Conservation (phyloP, 2,113 vertebrate species). For the Illadopsis cleaveri region DNA sequence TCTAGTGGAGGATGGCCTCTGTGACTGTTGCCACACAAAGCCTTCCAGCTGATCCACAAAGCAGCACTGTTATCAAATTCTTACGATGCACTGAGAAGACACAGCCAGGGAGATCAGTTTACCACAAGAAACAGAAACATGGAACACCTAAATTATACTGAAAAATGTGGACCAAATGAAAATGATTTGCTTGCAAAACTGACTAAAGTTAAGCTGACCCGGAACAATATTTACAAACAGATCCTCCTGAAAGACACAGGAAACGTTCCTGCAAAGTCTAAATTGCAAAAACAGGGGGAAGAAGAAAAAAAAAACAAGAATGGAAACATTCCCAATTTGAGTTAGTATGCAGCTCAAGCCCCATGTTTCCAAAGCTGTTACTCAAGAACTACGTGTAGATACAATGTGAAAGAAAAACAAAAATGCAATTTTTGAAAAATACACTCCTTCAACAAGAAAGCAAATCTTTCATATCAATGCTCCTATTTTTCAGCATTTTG, state of each 20-base stretch:
- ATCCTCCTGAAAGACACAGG: neutral
- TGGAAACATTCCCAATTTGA: neutral
- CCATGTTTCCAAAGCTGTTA: neutral
- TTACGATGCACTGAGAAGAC: neutral
- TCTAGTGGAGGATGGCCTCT: neutral
- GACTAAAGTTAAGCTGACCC: neutral
- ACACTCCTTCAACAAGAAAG: neutral
- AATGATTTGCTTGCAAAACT: neutral
- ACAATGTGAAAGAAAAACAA: neutral
- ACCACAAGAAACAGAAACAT: neutral
- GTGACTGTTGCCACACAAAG: neutral
- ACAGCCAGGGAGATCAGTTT: neutral
- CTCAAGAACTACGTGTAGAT: neutral
- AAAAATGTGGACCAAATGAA: fast-evolving
- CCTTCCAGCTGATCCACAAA: neutral
- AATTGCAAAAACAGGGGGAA: neutral
- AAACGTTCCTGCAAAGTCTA: neutral
- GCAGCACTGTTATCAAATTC: neutral
- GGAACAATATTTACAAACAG: neutral
- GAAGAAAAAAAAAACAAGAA: neutral
- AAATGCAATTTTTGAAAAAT: neutral
- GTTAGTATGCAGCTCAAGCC: neutral
- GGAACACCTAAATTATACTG: neutral
- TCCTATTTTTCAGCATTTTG: neutral
- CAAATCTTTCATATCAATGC: neutral